Conservation (phyloP, 2,797 vertebrate species). For the Phoebastria nigripes region DNA sequence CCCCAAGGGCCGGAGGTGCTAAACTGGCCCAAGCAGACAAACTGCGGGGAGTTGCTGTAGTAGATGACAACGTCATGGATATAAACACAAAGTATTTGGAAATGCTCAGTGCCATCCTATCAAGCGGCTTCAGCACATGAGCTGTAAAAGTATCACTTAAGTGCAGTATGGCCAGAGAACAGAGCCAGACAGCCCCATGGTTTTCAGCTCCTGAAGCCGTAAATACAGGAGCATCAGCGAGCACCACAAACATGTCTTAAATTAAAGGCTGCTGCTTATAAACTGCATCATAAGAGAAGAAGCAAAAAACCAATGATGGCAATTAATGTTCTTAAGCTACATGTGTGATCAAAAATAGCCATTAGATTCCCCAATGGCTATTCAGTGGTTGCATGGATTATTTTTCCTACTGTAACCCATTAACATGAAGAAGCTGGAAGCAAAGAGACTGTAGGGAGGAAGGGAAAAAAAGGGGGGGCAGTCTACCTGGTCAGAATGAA, state of each 20-base stretch:
- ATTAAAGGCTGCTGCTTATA: background rate
- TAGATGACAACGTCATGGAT: background rate
- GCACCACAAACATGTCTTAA: background rate
- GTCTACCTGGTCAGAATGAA: background rate
- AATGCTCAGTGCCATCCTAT: background rate
- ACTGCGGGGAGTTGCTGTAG: background rate
- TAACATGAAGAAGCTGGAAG: background rate
- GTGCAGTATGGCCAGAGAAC: background rate
- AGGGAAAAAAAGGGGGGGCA: fast-evolving
- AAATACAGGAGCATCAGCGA: background rate
- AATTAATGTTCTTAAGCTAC: background rate
- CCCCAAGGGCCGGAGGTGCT: background rate
- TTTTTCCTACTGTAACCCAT: background rate
- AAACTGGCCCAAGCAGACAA: background rate
- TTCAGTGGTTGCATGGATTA: background rate
- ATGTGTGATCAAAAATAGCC: background rate
- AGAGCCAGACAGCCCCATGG: background rate
- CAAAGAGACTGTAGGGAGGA: background rate
- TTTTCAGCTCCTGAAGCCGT: background rate
- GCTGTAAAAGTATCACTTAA: background rate
- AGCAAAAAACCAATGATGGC: background rate
- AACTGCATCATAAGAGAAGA: background rate
- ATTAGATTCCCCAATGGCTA: background rate
- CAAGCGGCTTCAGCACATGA: background rate
- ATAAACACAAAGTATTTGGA: background rate